phyloP scores from a whole-genome alignment of 2,797 vertebrate species.

The Garrulus glandarius region DNA sequence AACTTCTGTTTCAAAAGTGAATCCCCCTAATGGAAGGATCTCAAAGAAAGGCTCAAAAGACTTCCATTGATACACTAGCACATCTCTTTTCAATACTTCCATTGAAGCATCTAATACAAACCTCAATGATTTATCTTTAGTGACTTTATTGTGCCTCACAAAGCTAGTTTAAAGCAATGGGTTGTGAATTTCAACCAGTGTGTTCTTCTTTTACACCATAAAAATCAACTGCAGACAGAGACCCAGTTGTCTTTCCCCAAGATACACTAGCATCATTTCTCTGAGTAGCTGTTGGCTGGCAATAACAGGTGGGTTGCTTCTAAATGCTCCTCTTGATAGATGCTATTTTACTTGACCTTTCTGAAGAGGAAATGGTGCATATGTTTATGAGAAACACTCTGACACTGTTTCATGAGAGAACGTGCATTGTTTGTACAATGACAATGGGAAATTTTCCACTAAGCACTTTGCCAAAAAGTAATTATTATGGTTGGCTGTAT shows the following conservation, averaged over 20 bases:
- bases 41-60: neutral
- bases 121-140: constrained; percentile 49
- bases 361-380: constrained; percentile 56
- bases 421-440: constrained; percentile 61
- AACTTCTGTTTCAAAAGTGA: constrained; percentile 12
- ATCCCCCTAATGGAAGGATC: neutral
- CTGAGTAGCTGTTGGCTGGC: constrained; percentile 35
- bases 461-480: constrained; percentile 43
- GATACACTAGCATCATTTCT: constrained; percentile 35
- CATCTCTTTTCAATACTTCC: constrained; percentile 38
- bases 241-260: constrained; percentile 26
- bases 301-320: constrained; percentile 54
- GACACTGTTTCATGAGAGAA: constrained; percentile 51
- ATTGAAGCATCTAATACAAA: constrained; percentile 42
- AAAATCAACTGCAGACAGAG: constrained; percentile 45
- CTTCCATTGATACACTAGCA: neutral
- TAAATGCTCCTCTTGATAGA: constrained; percentile 60
- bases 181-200: constrained; percentile 43
- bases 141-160: constrained; percentile 40
- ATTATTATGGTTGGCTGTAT: constrained; percentile 27
- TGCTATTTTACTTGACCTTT: constrained; percentile 68
- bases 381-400: constrained; percentile 59
- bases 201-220: neutral
- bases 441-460: constrained; percentile 61
- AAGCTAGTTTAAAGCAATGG: constrained; percentile 44